These are phyloP conservation scores for Oncorhynchus kisutch DNA, from an alignment of 2,113 vertebrate genomes.

Conservation along the genomic window DNA sequence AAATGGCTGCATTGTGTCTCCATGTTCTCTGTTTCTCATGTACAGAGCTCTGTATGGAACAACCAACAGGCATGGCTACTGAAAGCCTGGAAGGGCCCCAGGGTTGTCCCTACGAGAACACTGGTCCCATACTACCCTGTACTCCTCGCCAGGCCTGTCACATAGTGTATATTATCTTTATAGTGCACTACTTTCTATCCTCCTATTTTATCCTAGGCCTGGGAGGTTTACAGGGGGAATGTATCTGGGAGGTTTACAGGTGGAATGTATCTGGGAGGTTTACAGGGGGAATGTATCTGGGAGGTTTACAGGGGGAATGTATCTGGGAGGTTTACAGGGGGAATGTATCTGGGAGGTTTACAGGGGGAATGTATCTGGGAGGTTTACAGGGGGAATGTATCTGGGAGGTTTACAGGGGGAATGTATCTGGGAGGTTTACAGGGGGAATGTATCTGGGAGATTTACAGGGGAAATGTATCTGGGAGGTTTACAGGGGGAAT, in stretches of 20 bases:
- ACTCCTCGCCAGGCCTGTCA: background rate
- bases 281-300: background rate
- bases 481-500: background rate
- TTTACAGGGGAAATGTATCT: too few species aligned
- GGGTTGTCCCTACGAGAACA: constrained; percentile 15
- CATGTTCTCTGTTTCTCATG: background rate
- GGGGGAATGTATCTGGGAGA: background rate
- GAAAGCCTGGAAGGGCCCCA: background rate
- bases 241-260: background rate
- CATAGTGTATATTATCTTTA: too few species aligned
- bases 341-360: background rate
- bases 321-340: background rate
- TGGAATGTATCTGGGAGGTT: background rate
- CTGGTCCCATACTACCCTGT: constrained; percentile 26
- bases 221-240: background rate
- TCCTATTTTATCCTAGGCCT: background rate
- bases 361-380: background rate
- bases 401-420: background rate
- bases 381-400: background rate
- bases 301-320: background rate
- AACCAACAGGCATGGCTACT: constrained; percentile 6
- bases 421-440: too few species aligned
- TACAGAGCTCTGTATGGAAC: background rate
- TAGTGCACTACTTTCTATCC: background rate
- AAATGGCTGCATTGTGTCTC: constrained; percentile 29